A percentile compares a stretch with the other conserved stretches of the same genome.
These are phyloP conservation scores for Gymnodraco acuticeps DNA, from an alignment of 2,797 vertebrate species.

Conservation along the genomic window DNA sequence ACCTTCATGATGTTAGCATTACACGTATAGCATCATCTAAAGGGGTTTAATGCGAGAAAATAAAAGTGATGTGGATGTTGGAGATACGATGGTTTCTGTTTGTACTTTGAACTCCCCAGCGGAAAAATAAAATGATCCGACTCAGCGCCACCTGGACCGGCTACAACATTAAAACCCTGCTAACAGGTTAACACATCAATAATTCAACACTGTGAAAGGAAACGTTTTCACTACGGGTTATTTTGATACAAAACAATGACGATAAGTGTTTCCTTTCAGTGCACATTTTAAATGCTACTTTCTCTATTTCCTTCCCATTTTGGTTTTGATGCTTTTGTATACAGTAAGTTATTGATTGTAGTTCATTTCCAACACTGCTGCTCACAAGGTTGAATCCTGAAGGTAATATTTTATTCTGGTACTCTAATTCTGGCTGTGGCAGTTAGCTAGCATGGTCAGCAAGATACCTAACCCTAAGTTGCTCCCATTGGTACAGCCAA, in stretches of 20 bases:
- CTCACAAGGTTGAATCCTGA: too few relatives aligned
- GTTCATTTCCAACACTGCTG: not conserved
- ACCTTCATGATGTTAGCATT: not conserved
- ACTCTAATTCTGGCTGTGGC: not conserved
- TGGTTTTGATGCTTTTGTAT: not conserved
- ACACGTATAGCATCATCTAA: not conserved
- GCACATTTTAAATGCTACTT: not conserved
- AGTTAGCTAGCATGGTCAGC: too few relatives aligned
- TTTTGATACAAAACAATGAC: slow-evolving; percentile 7
- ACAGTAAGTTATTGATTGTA: not conserved
- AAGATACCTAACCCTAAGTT: too few relatives aligned
- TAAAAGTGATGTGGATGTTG: not conserved
- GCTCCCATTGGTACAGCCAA: too few relatives aligned
- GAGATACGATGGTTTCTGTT: not conserved
- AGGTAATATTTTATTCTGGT: not conserved
- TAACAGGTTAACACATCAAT: slow-evolving; percentile 63
- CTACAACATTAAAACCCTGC: slow-evolving; percentile 51
- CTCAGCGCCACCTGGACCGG: slow-evolving; percentile 46
- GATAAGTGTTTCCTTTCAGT: slow-evolving; percentile 7
- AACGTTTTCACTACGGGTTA: slow-evolving; percentile 33
- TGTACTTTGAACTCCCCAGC: slow-evolving; percentile 4
- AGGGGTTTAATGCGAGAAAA: not conserved
- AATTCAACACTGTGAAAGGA: slow-evolving; percentile 59
- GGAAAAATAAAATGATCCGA: slow-evolving; percentile 11
- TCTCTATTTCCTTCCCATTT: too few relatives aligned